Percentiles rank a stretch among this genome's conserved stretches.
Conservation (phyloP, 2,113 vertebrate species). For the Ondatra zibethicus region DNA sequence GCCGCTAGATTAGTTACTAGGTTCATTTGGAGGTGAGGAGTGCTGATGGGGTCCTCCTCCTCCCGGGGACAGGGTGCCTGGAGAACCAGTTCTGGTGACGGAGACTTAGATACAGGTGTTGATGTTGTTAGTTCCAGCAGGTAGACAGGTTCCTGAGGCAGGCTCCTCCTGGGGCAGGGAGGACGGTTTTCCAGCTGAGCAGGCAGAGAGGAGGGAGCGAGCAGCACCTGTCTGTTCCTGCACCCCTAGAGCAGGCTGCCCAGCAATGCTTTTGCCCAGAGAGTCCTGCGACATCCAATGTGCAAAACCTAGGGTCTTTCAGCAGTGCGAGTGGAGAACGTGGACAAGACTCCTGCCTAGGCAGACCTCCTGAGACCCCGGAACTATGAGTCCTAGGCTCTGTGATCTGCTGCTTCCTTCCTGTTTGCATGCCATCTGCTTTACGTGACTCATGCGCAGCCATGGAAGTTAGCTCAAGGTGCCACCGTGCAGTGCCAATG, state of each 20-base stretch:
- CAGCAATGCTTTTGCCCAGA: no score
- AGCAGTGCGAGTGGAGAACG: no score
- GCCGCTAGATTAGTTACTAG: not conserved
- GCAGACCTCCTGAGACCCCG: not conserved
- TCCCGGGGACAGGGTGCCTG: no score
- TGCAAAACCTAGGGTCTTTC: not conserved
- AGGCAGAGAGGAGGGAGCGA: not conserved
- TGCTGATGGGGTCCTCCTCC: not conserved
- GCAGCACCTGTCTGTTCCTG: not conserved
- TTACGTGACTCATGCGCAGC: no score
- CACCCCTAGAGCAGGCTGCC: not conserved
- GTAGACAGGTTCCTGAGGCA: not conserved
- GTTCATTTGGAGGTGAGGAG: no score
- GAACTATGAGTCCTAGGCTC: not conserved
- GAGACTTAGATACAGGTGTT: not conserved
- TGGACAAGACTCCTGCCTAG: not conserved
- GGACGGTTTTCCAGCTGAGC: not conserved
- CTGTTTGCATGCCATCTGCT: not conserved
- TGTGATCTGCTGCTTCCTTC: not conserved
- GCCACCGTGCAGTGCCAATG: no score
- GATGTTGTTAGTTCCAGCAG: not conserved
- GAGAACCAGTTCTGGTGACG: not conserved
- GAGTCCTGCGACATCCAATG: not conserved
- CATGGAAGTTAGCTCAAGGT: not conserved
- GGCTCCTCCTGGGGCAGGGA: not conserved